Percentiles rank a stretch among this genome's conserved stretches.
Evolutionary conservation across 2,888 invertebrate species (phyloP).

Genomic region (Hipparchia sbordonii): DNA sequence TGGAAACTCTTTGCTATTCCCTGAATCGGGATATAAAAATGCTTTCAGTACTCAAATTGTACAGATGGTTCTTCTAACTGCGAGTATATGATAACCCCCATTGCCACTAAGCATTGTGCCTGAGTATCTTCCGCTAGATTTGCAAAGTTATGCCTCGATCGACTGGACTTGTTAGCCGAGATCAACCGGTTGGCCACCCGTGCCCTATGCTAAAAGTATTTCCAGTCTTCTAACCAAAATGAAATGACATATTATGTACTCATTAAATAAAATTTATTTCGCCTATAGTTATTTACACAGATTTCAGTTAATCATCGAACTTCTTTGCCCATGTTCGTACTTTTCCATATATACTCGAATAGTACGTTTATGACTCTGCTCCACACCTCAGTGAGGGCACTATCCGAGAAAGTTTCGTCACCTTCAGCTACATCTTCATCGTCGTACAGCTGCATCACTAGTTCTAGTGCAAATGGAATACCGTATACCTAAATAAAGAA

Average conservation of each 20-base stretch:
- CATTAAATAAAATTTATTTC: neutral
- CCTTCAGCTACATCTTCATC: neutral
- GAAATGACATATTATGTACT: neutral
- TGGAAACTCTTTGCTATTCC: too few relatives aligned
- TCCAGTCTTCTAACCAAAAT: neutral
- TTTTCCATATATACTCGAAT: conserved; percentile 55
- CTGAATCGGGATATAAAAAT: too few relatives aligned
- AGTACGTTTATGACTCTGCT: conserved; percentile 55
- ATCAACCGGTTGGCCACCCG: too few relatives aligned
- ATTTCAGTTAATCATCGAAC: conserved; percentile 7
- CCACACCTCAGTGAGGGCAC: conserved; percentile 56
- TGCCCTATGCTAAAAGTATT: too few relatives aligned
- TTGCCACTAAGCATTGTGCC: too few relatives aligned
- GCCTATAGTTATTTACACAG: neutral
- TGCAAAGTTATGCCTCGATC: too few relatives aligned
- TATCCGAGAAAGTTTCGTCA: conserved; percentile 1
- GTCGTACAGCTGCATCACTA: conserved; percentile 64
- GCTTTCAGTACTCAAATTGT: too few relatives aligned
- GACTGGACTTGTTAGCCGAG: too few relatives aligned
- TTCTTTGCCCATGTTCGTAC: conserved; percentile 35
- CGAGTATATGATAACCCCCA: too few relatives aligned
- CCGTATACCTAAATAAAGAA: conserved; percentile 58
- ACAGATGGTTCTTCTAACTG: too few relatives aligned
- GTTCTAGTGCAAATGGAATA: conserved; percentile 66
- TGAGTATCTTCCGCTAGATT: too few relatives aligned